Evolutionary conservation across 2,888 invertebrate genomes (phyloP).

Genomic region (Epinotia bilunana): DNA sequence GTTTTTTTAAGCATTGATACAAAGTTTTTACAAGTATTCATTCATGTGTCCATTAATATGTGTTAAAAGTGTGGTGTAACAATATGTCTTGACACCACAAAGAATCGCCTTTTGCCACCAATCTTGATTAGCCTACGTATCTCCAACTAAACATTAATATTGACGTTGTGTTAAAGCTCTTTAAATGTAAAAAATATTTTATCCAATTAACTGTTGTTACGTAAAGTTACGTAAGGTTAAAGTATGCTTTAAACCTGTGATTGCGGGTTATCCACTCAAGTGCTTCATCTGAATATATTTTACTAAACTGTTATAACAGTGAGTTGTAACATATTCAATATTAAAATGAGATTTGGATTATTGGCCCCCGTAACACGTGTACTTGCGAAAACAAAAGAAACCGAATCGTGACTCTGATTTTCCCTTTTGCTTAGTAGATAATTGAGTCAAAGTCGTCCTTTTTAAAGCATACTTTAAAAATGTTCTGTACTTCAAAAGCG

Average conservation of each 20-base stretch:
- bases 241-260: not conserved
- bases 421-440: not conserved
- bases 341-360: no score
- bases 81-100: slow-evolving; percentile 37
- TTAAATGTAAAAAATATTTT: not conserved
- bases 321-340: no score
- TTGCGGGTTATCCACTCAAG: no score
- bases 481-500: slow-evolving; percentile 13
- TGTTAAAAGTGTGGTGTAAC: slow-evolving; percentile 17
- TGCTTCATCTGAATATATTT: no score
- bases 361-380: not conserved
- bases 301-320: no score
- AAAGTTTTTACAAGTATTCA: not conserved
- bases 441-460: not conserved
- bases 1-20: not conserved
- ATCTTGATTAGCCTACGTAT: slow-evolving; percentile 50
- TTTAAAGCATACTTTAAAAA: not conserved
- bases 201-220: not conserved
- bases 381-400: no score
- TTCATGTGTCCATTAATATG: not conserved
- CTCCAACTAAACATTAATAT: no score
- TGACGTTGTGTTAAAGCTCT: slow-evolving; percentile 5
- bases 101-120: slow-evolving; percentile 68
- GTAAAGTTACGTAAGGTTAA: not conserved
- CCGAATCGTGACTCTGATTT: not conserved